Evolutionary conservation across 2,797 vertebrate species (phyloP).

Genomic region (Girardinus metallicus): DNA sequence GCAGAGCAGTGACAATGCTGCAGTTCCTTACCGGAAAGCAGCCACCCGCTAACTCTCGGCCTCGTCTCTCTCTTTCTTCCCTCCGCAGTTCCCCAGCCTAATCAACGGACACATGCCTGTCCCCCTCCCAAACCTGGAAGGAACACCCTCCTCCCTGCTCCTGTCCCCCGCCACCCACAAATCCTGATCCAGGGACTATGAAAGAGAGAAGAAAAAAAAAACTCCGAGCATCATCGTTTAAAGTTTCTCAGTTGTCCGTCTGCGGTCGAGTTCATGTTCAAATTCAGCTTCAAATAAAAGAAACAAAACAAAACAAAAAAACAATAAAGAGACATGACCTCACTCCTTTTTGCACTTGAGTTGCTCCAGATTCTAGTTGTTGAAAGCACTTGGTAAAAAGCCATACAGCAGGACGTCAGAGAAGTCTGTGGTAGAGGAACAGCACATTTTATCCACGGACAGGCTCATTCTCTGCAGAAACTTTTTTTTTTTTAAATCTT

Average conservation of each 20-base stretch:
- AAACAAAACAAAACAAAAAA: neutral
- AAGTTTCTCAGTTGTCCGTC: slow-evolving; percentile 19
- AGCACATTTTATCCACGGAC: slow-evolving; percentile 61
- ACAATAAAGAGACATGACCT: slow-evolving; percentile 57
- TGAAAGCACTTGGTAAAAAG: slow-evolving; percentile 77
- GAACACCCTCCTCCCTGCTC: slow-evolving; percentile 89
- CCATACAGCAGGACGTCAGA: slow-evolving; percentile 62
- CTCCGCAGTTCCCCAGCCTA: slow-evolving; percentile 92
- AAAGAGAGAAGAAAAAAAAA: neutral
- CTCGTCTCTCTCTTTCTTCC: slow-evolving; percentile 57
- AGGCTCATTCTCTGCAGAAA: slow-evolving; percentile 46
- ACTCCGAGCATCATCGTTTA: slow-evolving; percentile 23
- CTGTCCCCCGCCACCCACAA: slow-evolving; percentile 91
- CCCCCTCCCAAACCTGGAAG: slow-evolving; percentile 90
- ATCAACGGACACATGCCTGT: slow-evolving; percentile 94
- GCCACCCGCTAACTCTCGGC: slow-evolving; percentile 53
- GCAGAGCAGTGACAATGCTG: slow-evolving; percentile 71
- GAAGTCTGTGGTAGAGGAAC: slow-evolving; percentile 57
- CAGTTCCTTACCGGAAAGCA: slow-evolving; percentile 72
- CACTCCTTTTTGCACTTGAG: slow-evolving; percentile 74
- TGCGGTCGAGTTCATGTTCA: slow-evolving; percentile 21
- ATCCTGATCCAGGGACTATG: slow-evolving; percentile 85
- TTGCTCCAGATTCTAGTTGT: slow-evolving; percentile 69
- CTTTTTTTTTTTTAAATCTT: slow-evolving; percentile 36
- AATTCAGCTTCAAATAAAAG: slow-evolving; percentile 37